Evolutionary conservation across 2,797 vertebrate genomes (phyloP), one percentile per base, ranked within the genome.

Genomic region (Sebastes kiyomatsui): DNA sequence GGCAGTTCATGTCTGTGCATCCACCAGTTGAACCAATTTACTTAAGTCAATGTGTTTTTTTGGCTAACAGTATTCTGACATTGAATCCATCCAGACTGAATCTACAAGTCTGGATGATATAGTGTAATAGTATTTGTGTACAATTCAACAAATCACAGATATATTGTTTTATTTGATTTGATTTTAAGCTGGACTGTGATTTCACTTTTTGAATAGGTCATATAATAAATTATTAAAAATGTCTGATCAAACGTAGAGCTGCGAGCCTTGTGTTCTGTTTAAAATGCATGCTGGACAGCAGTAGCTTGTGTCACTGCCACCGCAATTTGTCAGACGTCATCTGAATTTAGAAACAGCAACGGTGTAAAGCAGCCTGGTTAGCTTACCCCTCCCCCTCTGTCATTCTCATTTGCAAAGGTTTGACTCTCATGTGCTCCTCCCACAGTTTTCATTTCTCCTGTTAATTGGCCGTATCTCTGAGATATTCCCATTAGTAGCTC

Each of bases 391-490:
- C 16, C 67, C 12, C 16, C 4, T 58, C 58, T 72, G n/a, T 58
- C 11, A 9, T 13, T 32, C 61, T 61, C 13, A 74, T 8, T 35
- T 20, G 33, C 23, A 75, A 33, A 62, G 7, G 18, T 69, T 35
- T 74, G 46, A 54, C 67, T 70, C 27, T 1, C 12, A 18, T 18
- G 33, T 25, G 20, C 4, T 25, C n/a, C 38, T 65, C 66, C 23
- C 23, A 22, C 22, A 67, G 54, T 68, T 72, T 28, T 32, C 67
- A 81, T 76, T 61, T 33, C 33, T 79, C 67, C 61, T n/a, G 30
- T 79, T 77, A 77, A 77, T 68, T 79, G 61, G 35, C 30, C 38
- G 73, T 61, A 30, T 79, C 69, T 71, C 60, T 64, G 16, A 75
- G 22, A 35, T 9, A 66, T 67, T 75, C 30, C 33, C 42, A 71